phyloP scores from a whole-genome alignment of 2,797 vertebrate species.

The Darevskia mixta region DNA sequence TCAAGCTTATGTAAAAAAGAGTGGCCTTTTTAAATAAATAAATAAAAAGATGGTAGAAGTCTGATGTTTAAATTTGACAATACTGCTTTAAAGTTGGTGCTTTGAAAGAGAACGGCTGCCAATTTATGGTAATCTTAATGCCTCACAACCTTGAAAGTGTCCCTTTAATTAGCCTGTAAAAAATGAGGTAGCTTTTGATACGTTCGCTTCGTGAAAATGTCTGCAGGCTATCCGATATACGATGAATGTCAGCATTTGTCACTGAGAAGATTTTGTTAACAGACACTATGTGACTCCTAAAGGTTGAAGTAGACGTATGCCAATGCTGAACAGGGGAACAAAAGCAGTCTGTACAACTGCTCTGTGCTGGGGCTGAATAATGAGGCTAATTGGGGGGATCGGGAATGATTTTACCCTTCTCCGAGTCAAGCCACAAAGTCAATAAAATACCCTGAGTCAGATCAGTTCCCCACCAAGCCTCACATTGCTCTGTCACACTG shows the following conservation, averaged over 20 bases:
- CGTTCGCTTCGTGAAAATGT: conserved; percentile 40
- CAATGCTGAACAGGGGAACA: not conserved
- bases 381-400: no score
- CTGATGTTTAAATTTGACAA: conserved; percentile 23
- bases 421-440: no score
- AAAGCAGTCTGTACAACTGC: not conserved
- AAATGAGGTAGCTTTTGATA: conserved; percentile 60
- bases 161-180: conserved; percentile 55
- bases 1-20: not conserved
- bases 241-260: conserved; percentile 30
- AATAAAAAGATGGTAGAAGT: conserved; percentile 28
- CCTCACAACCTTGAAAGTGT: conserved; percentile 59
- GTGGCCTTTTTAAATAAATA: not conserved
- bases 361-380: no score
- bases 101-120: conserved; percentile 56
- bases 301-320: not conserved
- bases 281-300: not conserved
- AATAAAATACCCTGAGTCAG: no score
- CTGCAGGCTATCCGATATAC: conserved; percentile 24
- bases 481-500: no score
- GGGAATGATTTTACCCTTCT: no score
- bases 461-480: no score
- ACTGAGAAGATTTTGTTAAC: conserved; percentile 35
- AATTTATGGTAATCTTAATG: conserved; percentile 56
- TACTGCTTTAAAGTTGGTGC: conserved; percentile 53